Conservation (phyloP, 2,113 vertebrate genomes). For the Glaucomys volans region DNA sequence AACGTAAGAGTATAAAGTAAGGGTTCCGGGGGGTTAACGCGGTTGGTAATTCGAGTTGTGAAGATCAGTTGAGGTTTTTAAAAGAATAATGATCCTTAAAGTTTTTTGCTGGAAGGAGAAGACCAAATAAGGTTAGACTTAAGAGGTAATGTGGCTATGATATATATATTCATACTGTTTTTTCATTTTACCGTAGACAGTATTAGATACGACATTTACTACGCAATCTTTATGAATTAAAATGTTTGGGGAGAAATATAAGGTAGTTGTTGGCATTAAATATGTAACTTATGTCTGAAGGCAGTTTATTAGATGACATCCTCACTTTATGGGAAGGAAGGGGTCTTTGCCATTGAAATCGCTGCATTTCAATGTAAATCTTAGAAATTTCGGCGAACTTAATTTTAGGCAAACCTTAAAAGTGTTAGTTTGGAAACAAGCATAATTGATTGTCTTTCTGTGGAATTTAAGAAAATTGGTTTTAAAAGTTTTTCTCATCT, state of each 20-base stretch:
- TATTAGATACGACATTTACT: constrained; percentile 26
- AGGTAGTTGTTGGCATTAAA: neutral
- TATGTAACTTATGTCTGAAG: neutral
- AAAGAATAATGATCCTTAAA: neutral
- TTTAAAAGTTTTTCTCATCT: constrained; percentile 17
- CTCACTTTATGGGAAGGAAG: neutral
- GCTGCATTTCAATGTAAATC: neutral
- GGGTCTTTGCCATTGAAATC: neutral
- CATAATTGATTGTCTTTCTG: neutral
- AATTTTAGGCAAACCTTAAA: neutral
- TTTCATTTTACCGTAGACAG: neutral
- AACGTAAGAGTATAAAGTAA: neutral
- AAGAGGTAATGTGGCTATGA: neutral
- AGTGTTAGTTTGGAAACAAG: neutral
- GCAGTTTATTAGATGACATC: neutral
- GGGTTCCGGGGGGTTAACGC: neutral
- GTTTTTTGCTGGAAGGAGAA: neutral
- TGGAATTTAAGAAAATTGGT: neutral
- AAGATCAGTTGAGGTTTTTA: neutral
- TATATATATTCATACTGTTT: neutral
- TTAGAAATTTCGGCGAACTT: constrained; percentile 15
- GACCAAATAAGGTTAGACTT: neutral
- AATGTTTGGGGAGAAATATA: neutral
- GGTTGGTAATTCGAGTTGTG: neutral
- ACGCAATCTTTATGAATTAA: neutral